A percentile compares a stretch with the other conserved stretches of the same genome.
Conservation (phyloP, 2,113 vertebrate species). For the Festucalex cinctus region DNA sequence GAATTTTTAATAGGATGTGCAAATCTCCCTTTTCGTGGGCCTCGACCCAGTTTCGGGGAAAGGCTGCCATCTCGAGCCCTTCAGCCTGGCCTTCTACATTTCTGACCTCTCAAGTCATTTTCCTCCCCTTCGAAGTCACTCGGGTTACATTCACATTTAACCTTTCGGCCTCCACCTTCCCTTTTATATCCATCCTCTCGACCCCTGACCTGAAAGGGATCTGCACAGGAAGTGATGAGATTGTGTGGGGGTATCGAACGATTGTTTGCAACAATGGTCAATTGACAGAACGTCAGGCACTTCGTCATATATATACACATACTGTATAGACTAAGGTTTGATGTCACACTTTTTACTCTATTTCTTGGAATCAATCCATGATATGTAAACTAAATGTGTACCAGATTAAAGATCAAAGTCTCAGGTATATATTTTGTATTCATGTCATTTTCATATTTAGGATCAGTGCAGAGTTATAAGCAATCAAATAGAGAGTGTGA, state of each 20-base stretch:
- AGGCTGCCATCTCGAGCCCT: neutral
- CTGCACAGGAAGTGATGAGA: conserved; percentile 14
- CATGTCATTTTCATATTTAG: too few species aligned
- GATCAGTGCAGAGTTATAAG: too few species aligned
- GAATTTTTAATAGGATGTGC: conserved; percentile 27
- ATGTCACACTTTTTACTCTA: too few species aligned
- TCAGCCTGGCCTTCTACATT: conserved; percentile 20
- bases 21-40: conserved; percentile 3
- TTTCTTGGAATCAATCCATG: too few species aligned
- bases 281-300: neutral
- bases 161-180: conserved; percentile 23
- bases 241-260: neutral
- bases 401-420: too few species aligned
- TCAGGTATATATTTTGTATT: too few species aligned
- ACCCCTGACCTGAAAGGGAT: conserved; percentile 27
- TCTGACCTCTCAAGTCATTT: conserved; percentile 23
- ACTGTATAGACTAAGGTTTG: too few species aligned
- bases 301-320: neutral
- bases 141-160: conserved; percentile 31
- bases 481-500: too few species aligned
- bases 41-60: conserved; percentile 26
- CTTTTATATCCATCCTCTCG: conserved; percentile 8
- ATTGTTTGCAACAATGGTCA: neutral
- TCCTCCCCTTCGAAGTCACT: conserved; percentile 13
- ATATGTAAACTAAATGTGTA: too few species aligned